Percentiles rank a stretch among this genome's conserved stretches.
Conservation (phyloP, 1,140 invertebrate genomes). For the Solen grandis region DNA sequence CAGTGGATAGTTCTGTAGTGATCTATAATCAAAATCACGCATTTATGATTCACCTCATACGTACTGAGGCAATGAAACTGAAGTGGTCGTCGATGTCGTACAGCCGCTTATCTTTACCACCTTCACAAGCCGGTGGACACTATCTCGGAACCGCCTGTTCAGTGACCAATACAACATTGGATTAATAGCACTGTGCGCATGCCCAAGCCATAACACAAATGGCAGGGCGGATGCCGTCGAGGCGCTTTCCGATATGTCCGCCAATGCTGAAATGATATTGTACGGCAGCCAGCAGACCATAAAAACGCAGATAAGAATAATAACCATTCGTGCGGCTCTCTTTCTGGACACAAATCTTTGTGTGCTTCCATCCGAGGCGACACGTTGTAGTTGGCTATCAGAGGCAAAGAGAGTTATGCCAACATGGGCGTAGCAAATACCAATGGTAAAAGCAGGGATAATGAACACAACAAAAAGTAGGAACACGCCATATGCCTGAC, state of each 20-base stretch:
- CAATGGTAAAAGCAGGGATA: conserved; percentile 81
- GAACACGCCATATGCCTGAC: conserved; percentile 82
- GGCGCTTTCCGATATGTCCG: conserved; percentile 83
- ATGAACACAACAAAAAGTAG: conserved; percentile 82
- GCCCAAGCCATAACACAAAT: conserved; percentile 86
- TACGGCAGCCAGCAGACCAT: conserved; percentile 97
- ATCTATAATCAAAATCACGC: no score
- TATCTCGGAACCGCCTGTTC: conserved; percentile 84
- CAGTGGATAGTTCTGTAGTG: no score
- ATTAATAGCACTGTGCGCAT: conserved; percentile 89
- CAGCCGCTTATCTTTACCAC: conserved; percentile 48
- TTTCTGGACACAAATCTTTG: conserved; percentile 89
- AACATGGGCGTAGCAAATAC: conserved; percentile 82
- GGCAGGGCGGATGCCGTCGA: conserved; percentile 74
- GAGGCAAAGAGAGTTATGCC: conserved; percentile 83
- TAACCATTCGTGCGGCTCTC: conserved; percentile 94
- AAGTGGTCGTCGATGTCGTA: conserved; percentile 16
- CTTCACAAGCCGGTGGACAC: conserved; percentile 58
- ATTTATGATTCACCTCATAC: no score
- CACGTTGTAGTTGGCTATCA: conserved; percentile 75
- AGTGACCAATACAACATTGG: conserved; percentile 90
- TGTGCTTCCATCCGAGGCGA: conserved; percentile 84
- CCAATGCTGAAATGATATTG: conserved; percentile 85
- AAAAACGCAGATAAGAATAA: conserved; percentile 95
- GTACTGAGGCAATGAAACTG: conserved; percentile 46